Evolutionary conservation across 1,140 invertebrate species (phyloP), one percentile per base, ranked within the genome.

Genomic region (Papilio dardanus): DNA sequence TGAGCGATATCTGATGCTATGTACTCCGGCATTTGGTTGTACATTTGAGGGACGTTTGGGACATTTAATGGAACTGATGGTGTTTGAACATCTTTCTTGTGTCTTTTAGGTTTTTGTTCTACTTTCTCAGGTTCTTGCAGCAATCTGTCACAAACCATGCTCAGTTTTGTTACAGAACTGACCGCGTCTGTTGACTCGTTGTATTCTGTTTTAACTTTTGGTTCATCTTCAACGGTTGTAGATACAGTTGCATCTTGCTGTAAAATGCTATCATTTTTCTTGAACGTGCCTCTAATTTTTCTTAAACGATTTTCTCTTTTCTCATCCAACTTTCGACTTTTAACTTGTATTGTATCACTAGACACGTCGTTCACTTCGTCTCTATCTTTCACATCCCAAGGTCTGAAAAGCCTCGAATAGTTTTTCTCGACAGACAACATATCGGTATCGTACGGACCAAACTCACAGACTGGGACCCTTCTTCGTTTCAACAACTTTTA

Each of bases 211-310:
- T 73, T 19, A 21, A 35, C 14, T 83, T 86, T 81, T 69, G 75
- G 79, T 71, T 84, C 81, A 31, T 33, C 35, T 33, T 94, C 94
- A 8, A 76, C 74, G 35, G 94, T 94, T 0, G 94, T 94, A 0
- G 94, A 94, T 3, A 94, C 90, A 4, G 94, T 94, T 4, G 89
- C 89, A 76, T 95, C 94, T 89, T 95, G 94, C 35, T 92, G 83
- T 58, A 88, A 71, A 79, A 88, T 87, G 33, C 40, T 58, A 30
- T 88, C 83, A 24, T 66, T 78, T 74, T 85, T 91, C 74, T 88
- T 93, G 58, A 87, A 91, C 21, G 81, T 86, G 6, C 89, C 92
- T 16, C 92, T 86, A 65, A 94, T 93, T 87, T 93, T 94, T 65
- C 93, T 81, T 21, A 94, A 76, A 0, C 92, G 86, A 76, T 81